phyloP scores from a whole-genome alignment of 2,113 vertebrate genomes.

The Thalassoma bifasciatum region DNA sequence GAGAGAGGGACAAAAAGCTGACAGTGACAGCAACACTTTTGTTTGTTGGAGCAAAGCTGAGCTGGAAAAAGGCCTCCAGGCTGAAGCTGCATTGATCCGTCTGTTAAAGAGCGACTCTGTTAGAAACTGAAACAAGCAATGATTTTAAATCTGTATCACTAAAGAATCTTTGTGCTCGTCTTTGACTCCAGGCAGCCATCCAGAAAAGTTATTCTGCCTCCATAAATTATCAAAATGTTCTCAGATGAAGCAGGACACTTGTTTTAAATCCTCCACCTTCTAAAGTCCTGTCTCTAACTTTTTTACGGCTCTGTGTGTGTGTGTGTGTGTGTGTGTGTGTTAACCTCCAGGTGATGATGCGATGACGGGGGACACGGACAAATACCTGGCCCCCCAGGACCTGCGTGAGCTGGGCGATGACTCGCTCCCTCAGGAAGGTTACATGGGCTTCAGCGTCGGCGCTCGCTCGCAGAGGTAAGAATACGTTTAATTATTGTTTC shows the following conservation, averaged over 20 bases:
- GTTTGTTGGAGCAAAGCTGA: slow-evolving; percentile 38
- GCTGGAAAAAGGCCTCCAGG: slow-evolving; percentile 59
- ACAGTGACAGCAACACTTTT: slow-evolving; percentile 49
- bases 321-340: no score
- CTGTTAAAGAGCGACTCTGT: slow-evolving; percentile 24
- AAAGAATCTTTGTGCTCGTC: not conserved
- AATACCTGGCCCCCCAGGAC: slow-evolving; percentile 96
- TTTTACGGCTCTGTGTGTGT: slow-evolving; percentile 1
- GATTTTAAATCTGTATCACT: not conserved
- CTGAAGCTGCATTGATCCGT: slow-evolving; percentile 58
- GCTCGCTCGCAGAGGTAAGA: slow-evolving; percentile 95
- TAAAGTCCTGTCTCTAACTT: not conserved
- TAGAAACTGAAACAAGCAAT: not conserved
- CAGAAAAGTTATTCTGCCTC: no score
- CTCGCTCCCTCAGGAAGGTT: slow-evolving; percentile 95
- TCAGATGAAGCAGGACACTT: no score
- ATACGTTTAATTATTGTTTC: no score
- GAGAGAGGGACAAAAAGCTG: slow-evolving; percentile 30
- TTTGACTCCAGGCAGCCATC: not conserved
- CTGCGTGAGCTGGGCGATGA: slow-evolving; percentile 96
- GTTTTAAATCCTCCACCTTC: not conserved
- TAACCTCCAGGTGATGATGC: slow-evolving; percentile 91
- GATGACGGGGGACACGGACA: slow-evolving; percentile 96
- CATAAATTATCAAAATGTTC: not conserved
- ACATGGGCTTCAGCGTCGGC: slow-evolving; percentile 97